Evolutionary conservation across 2,888 invertebrate species (phyloP).

Genomic region (Osmoderma eremita): DNA sequence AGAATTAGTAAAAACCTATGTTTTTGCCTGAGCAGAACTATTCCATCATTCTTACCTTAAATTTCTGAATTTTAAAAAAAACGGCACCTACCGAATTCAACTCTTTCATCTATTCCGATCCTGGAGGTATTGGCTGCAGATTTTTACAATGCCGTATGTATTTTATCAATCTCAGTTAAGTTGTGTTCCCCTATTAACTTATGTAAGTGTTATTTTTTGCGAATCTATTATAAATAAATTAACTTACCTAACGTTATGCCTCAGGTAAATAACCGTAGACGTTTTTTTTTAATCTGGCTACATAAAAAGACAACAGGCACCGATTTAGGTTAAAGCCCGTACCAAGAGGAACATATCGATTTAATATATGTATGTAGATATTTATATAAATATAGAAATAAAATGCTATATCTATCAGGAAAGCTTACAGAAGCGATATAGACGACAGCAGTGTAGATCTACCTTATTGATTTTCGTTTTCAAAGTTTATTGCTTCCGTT

Average conservation of each 20-base stretch:
- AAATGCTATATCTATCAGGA: constrained; percentile 17
- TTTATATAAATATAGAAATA: constrained; percentile 34
- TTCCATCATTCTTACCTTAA: too few species aligned
- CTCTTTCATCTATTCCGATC: too few species aligned
- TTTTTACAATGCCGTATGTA: too few species aligned
- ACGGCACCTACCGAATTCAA: too few species aligned
- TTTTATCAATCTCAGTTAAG: too few species aligned
- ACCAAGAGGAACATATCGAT: constrained; percentile 28
- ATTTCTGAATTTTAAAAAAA: too few species aligned
- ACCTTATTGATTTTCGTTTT: constrained; percentile 15
- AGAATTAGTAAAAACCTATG: too few species aligned
- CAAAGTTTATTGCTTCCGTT: constrained; percentile 8
- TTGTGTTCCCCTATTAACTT: too few species aligned
- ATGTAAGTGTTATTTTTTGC: not conserved
- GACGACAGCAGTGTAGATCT: not conserved
- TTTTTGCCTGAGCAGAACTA: too few species aligned
- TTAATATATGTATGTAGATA: constrained; percentile 17
- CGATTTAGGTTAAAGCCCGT: constrained; percentile 19
- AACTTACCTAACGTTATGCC: constrained; percentile 12
- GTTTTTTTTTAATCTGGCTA: not conserved
- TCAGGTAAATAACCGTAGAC: constrained; percentile 8
- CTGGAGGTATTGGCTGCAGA: too few species aligned
- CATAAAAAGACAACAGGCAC: not conserved
- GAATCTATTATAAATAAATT: constrained; percentile 18
- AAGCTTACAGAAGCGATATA: not conserved